Conservation (phyloP, 1,140 invertebrate genomes). For the Aphaenogaster ashmeadi region DNA sequence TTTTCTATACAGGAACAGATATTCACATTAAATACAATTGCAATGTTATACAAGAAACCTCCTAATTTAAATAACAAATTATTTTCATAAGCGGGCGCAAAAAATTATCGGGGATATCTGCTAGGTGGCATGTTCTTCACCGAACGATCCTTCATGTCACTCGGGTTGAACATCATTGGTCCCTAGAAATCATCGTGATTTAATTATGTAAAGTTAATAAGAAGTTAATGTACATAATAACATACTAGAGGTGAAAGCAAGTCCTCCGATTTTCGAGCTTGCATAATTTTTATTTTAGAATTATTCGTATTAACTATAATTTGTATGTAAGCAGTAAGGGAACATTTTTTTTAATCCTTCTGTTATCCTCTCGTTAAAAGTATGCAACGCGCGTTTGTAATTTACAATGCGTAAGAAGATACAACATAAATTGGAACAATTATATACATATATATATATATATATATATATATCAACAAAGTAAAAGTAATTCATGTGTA, state of each 20-base stretch:
- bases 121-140: slow-evolving; percentile 75
- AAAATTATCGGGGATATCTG: slow-evolving; percentile 82
- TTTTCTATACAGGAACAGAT: slow-evolving; percentile 29
- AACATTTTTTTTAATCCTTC: slow-evolving; percentile 14
- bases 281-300: background rate
- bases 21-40: slow-evolving; percentile 43
- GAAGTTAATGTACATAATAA: background rate
- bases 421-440: slow-evolving; percentile 37
- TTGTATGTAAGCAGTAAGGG: slow-evolving; percentile 51
- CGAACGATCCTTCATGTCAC: slow-evolving; percentile 80
- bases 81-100: slow-evolving; percentile 18
- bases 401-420: slow-evolving; percentile 13
- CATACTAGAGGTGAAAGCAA: background rate
- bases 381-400: slow-evolving; percentile 26
- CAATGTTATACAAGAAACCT: slow-evolving; percentile 13
- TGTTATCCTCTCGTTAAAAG: slow-evolving; percentile 4
- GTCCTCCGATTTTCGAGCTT: slow-evolving; percentile 3
- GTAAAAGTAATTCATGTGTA: slow-evolving; percentile 5
- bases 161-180: slow-evolving; percentile 84
- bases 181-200: slow-evolving; percentile 75
- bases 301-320: slow-evolving; percentile 33
- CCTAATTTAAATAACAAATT: slow-evolving; percentile 43
- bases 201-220: slow-evolving; percentile 32
- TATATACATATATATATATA: slow-evolving; percentile 27
- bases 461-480: background rate